phyloP scores from a whole-genome alignment of 2,888 invertebrate species.

The Monopis laevigella region DNA sequence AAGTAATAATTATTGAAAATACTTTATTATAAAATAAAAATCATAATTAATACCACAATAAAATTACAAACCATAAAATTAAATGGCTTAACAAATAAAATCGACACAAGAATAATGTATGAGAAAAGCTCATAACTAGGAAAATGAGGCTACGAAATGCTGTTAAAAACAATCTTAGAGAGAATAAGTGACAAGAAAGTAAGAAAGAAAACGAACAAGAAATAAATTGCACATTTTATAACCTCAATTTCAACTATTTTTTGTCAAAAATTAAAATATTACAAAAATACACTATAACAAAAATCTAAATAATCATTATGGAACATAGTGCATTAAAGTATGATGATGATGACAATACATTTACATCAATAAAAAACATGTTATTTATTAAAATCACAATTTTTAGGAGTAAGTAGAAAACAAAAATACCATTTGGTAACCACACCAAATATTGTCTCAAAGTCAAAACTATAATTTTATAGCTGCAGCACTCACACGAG shows the following conservation, averaged over 20 bases:
- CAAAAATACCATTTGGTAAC: too few relatives aligned
- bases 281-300: conserved; percentile 24
- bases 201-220: conserved; percentile 18
- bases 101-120: neutral
- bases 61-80: conserved; percentile 1
- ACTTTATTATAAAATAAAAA: conserved; percentile 4
- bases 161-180: conserved; percentile 12
- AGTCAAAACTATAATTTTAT: too few relatives aligned
- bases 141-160: conserved; percentile 58
- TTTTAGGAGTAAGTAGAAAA: too few relatives aligned
- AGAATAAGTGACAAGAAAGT: neutral
- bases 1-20: too few relatives aligned
- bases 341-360: too few relatives aligned
- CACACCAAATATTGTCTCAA: too few relatives aligned
- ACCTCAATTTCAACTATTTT: conserved; percentile 53
- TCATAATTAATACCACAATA: conserved; percentile 6
- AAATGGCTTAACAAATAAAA: neutral
- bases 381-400: too few relatives aligned
- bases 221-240: conserved; percentile 36
- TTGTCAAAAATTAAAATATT: conserved; percentile 34
- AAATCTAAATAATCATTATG: too few relatives aligned
- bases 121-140: conserved; percentile 23
- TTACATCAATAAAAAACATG: too few relatives aligned
- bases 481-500: too few relatives aligned
- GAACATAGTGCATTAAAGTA: too few relatives aligned